Percentiles rank a stretch among this genome's conserved stretches.
phyloP scores from a whole-genome alignment of 2,888 invertebrate genomes.

The Fragum fragum region DNA sequence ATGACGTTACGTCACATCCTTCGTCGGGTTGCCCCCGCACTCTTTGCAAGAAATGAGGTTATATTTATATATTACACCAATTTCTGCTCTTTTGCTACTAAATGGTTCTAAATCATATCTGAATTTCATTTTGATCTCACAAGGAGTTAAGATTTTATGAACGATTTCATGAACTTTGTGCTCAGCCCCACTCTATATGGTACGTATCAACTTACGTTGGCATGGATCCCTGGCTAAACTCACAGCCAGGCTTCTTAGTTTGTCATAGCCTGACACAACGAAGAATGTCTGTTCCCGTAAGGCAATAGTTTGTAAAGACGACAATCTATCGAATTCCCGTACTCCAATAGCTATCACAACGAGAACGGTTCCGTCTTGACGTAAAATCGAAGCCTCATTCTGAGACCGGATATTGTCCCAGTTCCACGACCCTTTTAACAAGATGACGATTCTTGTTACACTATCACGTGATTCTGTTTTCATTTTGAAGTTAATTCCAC shows the following conservation, averaged over 20 bases:
- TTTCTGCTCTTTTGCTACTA: no score
- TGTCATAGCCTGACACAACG: conserved; percentile 36
- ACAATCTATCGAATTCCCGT: conserved; percentile 37
- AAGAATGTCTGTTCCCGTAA: conserved; percentile 44
- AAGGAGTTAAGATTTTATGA: no score
- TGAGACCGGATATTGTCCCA: conserved; percentile 42
- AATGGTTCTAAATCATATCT: no score
- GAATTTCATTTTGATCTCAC: no score
- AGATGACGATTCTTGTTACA: conserved; percentile 39
- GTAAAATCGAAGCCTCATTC: conserved; percentile 27
- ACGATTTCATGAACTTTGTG: no score
- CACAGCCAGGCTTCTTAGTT: conserved; percentile 24
- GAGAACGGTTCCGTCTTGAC: conserved; percentile 27
- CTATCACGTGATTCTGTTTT: conserved; percentile 39
- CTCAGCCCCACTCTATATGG: no score
- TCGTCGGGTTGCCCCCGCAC: no score
- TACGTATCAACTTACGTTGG: conserved; percentile 55
- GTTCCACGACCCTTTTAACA: conserved; percentile 32
- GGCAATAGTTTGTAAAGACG: conserved; percentile 42
- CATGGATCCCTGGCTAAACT: conserved; percentile 44
- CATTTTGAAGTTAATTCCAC: conserved; percentile 41
- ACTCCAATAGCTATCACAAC: conserved; percentile 45
- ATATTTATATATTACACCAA: no score
- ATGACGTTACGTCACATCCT: no score
- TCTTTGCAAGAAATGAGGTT: no score